Conservation (phyloP, 2,113 vertebrate genomes). For the Epinephelus lanceolatus region DNA sequence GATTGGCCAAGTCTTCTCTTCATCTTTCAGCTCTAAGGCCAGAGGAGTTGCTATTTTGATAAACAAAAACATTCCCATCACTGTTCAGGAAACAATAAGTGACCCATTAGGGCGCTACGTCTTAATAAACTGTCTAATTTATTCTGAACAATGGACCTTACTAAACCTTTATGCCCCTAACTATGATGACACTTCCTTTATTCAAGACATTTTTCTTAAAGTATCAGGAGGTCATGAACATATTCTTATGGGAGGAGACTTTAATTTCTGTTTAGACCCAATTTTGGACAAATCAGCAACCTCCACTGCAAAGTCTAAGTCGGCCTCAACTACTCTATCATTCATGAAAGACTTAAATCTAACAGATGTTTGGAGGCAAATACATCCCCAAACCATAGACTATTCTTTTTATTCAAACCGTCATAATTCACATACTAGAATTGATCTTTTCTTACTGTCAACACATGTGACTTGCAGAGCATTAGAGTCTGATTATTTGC, state of each 20-base stretch:
- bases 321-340: not conserved
- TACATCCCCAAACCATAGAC: not conserved
- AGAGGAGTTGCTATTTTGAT: conserved; percentile 1
- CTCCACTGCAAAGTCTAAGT: not conserved
- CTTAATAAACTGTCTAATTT: not conserved
- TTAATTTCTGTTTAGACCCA: conserved; percentile 26
- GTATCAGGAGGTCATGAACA: not conserved
- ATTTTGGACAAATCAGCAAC: conserved; percentile 19
- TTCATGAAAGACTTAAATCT: conserved; percentile 29
- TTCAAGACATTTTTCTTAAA: not conserved
- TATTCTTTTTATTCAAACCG: not conserved
- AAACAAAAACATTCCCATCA: not conserved
- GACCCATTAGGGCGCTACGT: not conserved
- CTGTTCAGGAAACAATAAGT: not conserved
- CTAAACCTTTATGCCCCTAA: not conserved
- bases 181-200: not conserved
- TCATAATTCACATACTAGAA: not conserved
- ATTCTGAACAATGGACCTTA: not conserved
- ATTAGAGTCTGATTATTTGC: too few species aligned
- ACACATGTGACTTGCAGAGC: not conserved
- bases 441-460: not conserved
- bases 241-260: not conserved
- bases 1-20: not conserved
- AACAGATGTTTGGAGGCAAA: conserved; percentile 18
- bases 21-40: not conserved